Evolutionary conservation across 2,888 invertebrate species (phyloP).

Genomic region (Nemotelus pantherinus): DNA sequence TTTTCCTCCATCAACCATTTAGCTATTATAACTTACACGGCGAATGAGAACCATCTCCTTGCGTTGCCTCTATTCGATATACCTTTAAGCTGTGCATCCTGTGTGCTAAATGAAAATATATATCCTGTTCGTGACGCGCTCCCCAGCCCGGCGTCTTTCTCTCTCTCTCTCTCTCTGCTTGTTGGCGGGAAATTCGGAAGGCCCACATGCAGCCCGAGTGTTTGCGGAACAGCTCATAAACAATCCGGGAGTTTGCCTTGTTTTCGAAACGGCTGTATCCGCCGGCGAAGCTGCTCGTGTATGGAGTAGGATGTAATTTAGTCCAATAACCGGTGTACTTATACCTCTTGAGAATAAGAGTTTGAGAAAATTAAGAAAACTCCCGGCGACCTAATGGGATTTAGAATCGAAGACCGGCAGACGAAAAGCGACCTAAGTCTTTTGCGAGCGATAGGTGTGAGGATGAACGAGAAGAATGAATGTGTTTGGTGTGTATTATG

Average conservation of each 20-base stretch:
- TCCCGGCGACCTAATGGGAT: no score
- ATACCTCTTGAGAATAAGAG: constrained; percentile 19
- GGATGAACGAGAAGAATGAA: no score
- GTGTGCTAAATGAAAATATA: constrained; percentile 24
- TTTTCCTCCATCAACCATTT: constrained; percentile 8
- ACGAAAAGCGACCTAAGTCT: neutral
- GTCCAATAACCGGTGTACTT: constrained; percentile 14
- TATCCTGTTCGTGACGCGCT: neutral
- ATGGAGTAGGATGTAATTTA: constrained; percentile 27
- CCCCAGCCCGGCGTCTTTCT: neutral
- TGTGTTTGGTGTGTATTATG: no score
- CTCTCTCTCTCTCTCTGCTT: no score
- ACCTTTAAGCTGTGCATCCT: neutral
- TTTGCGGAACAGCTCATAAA: constrained; percentile 6
- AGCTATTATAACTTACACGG: constrained; percentile 14
- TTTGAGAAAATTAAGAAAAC: constrained; percentile 12
- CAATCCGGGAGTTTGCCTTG: neutral
- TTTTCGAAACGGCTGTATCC: neutral
- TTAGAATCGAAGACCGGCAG: neutral
- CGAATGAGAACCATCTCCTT: neutral
- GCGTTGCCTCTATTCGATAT: neutral
- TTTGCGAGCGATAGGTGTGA: no score
- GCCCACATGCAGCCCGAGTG: neutral
- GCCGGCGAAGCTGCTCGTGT: constrained; percentile 2
- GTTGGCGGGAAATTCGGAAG: no score